Evolutionary conservation across 1,140 invertebrate species (phyloP), one percentile per base, ranked within the genome.

Genomic region (Caenorhabditis briggsae): DNA sequence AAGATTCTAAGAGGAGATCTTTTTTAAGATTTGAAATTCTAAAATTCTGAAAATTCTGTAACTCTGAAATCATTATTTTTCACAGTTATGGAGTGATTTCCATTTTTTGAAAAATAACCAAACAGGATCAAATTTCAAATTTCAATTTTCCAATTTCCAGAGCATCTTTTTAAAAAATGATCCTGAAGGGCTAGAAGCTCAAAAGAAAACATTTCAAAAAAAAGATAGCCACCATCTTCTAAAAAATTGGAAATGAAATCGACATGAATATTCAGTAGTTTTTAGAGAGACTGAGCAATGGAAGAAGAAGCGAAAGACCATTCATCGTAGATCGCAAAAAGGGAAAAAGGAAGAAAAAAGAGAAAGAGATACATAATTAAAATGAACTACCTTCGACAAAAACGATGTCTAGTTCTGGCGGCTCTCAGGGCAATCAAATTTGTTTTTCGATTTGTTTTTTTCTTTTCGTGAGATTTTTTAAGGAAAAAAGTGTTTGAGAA

Each of bases 251-350:
- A 78, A 50, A 46, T 70, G 43, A 70, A 70, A 43, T 78, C 70
- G 46, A 11, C 70, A 78, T 78, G 46, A 78, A 78, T 78, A 50
- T 78, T 78, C 70, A 78, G 46, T n/a, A 78, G 46, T 78, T 61
- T 70, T 78, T 33, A 53, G 70, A 53, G n/a, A 14, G 23, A 64
- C 5, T 18, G n/a, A 70, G 41, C 41, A 46, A 25, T 33, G 41
- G 16, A 20, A 18, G 33, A 70, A 78, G 46, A 78, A 78, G 70
- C 8, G n/a, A 50, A 78, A 50, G 70, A 78, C 46, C n/a, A 70
- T n/a, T 46, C 64, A 23, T 50, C 70, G 70, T n/a, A 78, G 33
- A 78, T 78, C 64, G 11, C 12, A 18, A 70, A 16, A 70, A n/a
- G n/a, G n/a, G n/a, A n/a, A n/a, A n/a, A 70, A 46, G 33, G 33